phyloP scores from a whole-genome alignment of 2,888 invertebrate species.

The Pantelozetes paolii region DNA sequence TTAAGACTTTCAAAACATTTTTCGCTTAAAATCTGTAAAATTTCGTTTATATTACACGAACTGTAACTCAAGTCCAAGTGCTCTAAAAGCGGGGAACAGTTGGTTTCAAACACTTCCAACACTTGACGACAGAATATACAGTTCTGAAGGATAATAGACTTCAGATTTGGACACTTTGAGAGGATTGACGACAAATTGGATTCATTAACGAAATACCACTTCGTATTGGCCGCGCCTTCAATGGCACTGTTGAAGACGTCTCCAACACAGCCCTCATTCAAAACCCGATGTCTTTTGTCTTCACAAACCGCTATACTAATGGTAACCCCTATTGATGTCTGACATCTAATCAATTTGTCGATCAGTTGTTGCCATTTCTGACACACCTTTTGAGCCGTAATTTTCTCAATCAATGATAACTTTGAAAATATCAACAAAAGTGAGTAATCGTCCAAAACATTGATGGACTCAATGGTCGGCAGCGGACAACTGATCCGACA shows the following conservation, averaged over 20 bases:
- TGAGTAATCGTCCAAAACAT: constrained; percentile 6
- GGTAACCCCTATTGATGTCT: neutral
- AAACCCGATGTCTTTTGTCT: neutral
- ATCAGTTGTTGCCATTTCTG: neutral
- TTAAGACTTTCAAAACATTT: neutral
- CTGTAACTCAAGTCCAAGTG: constrained; percentile 12
- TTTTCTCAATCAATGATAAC: constrained; percentile 2
- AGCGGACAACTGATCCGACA: neutral
- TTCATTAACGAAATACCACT: constrained; percentile 9
- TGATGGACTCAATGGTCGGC: neutral
- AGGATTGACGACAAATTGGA: neutral
- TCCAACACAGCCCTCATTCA: neutral
- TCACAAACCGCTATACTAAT: constrained; percentile 6
- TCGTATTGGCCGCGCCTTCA: neutral
- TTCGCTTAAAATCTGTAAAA: neutral
- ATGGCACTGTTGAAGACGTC: neutral
- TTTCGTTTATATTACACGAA: constrained; percentile 27
- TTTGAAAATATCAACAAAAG: constrained; percentile 9
- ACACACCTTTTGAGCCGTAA: constrained; percentile 3
- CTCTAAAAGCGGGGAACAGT: neutral
- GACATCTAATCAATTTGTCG: neutral
- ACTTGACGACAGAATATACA: constrained; percentile 23
- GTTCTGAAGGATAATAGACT: constrained; percentile 15
- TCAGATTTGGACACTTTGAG: constrained; percentile 18
- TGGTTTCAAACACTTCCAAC: neutral